Base-by-base conservation (phyloP, 2,113 vertebrate genomes). In the Siphamia tubifer region DNA sequence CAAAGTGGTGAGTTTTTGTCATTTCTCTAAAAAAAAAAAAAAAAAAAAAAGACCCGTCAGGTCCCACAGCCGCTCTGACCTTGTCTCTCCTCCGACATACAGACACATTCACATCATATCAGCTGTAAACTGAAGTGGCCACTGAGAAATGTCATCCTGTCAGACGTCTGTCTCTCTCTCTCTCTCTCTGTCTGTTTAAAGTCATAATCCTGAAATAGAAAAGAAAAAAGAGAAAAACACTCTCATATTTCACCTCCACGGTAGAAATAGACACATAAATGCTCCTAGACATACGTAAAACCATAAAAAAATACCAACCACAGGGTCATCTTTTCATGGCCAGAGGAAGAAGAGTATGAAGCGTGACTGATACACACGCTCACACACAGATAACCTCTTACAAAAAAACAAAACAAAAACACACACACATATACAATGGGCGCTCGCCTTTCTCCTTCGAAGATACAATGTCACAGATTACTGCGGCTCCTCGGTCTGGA, bases 401-500 rank as follows among this genome's bases (percentile, higher is more conserved):
- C 47, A 19, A 38, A 51, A 36, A 31, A 20, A 60, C n/a, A n/a
- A 69, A 10, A 51, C 40, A 63, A 44, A 45, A n/a, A 34, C 3
- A 53, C 13, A 62, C 32, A 60, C 23, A 53, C 51, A 45, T 16
- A 62, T 16, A 62, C 15, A 57, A 5, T 25, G 25, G 23, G 5
- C 56, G 54, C 38, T 45, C 28, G 44, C 21, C 21, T 73, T 27
- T 58, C 48, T 74, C 52, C 13, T 61, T 69, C 58, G 15, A 80
- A 76, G 60, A 56, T 66, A 48, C 72, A 74, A 45, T 75, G 77
- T 70, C 68, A 75, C 58, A 67, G 68, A 81, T 71, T 54, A 64
- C 17, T 64, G 71, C 17, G 27, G 76, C 80, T 87, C 72, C 69
- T 58, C 36, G 77, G 58, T 61, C 71, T 70, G 81, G 25, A 65